A percentile compares a stretch with the other conserved stretches of the same genome.
Evolutionary conservation across 2,797 vertebrate genomes (phyloP).

Genomic region (Gambusia yucatana): DNA sequence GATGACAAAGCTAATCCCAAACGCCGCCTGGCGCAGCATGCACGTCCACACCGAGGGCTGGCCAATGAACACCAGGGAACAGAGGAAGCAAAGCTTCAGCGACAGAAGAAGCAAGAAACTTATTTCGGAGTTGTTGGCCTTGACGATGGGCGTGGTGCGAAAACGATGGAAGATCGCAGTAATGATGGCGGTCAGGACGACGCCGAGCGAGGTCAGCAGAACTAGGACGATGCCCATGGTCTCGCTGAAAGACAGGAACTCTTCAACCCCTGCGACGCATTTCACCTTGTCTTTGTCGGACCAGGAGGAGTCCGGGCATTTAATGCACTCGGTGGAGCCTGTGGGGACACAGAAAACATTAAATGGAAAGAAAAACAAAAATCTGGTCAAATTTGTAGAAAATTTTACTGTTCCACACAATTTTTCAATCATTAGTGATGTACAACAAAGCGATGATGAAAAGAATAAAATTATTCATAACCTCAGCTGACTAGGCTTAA

Average conservation of each 20-base stretch:
- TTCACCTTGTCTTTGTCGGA: slow-evolving; percentile 72
- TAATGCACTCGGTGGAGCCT: slow-evolving; percentile 78
- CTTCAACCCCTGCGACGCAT: slow-evolving; percentile 75
- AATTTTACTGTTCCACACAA: too few species aligned
- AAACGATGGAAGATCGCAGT: slow-evolving; percentile 71
- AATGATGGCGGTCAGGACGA: slow-evolving; percentile 64
- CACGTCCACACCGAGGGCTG: slow-evolving; percentile 77
- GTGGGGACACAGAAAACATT: slow-evolving; percentile 21
- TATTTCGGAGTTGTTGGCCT: slow-evolving; percentile 82
- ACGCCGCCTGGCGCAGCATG: slow-evolving; percentile 73
- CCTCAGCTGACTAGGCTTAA: not conserved
- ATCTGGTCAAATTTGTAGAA: too few species aligned
- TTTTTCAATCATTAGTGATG: not conserved
- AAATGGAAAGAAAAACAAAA: not conserved
- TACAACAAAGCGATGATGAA: not conserved
- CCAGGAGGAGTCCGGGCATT: slow-evolving; percentile 78
- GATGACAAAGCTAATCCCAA: slow-evolving; percentile 80
- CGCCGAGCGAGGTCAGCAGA: slow-evolving; percentile 68
- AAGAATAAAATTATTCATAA: not conserved
- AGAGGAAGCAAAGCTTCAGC: slow-evolving; percentile 80
- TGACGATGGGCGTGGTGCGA: slow-evolving; percentile 77
- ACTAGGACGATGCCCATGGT: slow-evolving; percentile 79
- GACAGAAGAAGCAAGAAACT: slow-evolving; percentile 81
- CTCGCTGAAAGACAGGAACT: slow-evolving; percentile 78
- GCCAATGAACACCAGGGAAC: slow-evolving; percentile 76